Base-by-base conservation (phyloP, 2,797 vertebrate species). In the Coilia nasus region DNA sequence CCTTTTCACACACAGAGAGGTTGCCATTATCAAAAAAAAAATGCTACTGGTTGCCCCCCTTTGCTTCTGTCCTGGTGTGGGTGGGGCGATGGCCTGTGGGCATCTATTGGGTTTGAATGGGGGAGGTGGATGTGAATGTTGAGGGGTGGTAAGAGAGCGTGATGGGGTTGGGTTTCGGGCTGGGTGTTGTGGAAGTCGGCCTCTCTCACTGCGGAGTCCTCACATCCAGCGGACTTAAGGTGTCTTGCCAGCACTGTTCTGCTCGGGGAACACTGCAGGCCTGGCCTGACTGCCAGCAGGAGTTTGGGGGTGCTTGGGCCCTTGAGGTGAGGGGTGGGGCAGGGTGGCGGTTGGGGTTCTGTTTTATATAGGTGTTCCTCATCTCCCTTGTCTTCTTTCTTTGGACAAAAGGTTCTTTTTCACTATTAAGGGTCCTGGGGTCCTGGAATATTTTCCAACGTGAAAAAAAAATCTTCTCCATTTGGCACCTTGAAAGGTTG, bases 401-500 rank as follows among this genome's bases (percentile, higher is more conserved):
- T 19, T 75, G 67, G 31, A 75, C 17, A 59, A 35, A 75, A 1
- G 0, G 2, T 15, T 80, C 47, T 31, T 82, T 41, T 19, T 57
- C 81, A 60, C 81, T 44, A 71, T 87, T 86, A 56, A 86, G 88
- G 71, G 85, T 86, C 88, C 83, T 12, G 17, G 71, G 71, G 71
- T 44, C 71, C 35, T 41, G 71, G 78, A 75, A 88, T 88, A 83
- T 82, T 28, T 89, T 41, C 75, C 84, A 83, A 89, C 90, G 57
- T 50, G 82, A 90, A 89, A 90, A 85, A 88, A 4, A 60, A 82
- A 83, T 15, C 71, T 80, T 96, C 90, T 96, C 94, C 93, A 93
- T 97, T 97, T 97, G 97, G 97, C 97, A 98, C 97, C 95, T 93
- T 83, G 89, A 94, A 93, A 87, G 90, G 47, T 91, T 87, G 87